Evolutionary conservation across 1,140 invertebrate genomes (phyloP).

Genomic region (Eriocheir sinensis): DNA sequence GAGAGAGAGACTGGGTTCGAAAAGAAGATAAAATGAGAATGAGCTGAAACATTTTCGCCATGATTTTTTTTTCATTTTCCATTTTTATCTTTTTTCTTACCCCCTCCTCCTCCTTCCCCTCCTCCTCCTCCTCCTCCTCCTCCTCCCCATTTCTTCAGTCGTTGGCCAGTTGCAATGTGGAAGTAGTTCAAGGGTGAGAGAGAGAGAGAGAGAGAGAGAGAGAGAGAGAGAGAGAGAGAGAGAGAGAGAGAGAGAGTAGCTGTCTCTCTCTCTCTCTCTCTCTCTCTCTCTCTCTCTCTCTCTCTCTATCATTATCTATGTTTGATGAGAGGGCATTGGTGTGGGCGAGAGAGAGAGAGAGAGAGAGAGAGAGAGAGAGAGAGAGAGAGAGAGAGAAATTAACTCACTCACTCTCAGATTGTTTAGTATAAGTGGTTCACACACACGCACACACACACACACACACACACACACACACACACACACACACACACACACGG

Average conservation of each 20-base stretch:
- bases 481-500: background rate
- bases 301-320: background rate
- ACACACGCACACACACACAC: slow-evolving; percentile 51
- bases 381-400: slow-evolving; percentile 34
- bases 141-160: no score
- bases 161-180: no score
- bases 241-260: background rate
- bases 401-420: background rate
- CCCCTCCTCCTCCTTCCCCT: no score
- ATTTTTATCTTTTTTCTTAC: no score
- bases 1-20: slow-evolving; percentile 46
- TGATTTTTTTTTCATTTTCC: no score
- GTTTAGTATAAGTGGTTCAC: background rate
- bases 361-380: slow-evolving; percentile 39
- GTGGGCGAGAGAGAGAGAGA: slow-evolving; percentile 11
- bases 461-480: slow-evolving; percentile 54
- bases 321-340: background rate
- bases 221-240: background rate
- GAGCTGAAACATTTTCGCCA: no score
- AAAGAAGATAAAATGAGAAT: no score
- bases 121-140: no score
- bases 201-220: slow-evolving; percentile 21
- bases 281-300: background rate
- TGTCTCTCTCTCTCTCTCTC: background rate
- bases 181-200: background rate